phyloP scores from a whole-genome alignment of 92 coral and sea anemone genomes.

The Epizoanthus rinbou region DNA sequence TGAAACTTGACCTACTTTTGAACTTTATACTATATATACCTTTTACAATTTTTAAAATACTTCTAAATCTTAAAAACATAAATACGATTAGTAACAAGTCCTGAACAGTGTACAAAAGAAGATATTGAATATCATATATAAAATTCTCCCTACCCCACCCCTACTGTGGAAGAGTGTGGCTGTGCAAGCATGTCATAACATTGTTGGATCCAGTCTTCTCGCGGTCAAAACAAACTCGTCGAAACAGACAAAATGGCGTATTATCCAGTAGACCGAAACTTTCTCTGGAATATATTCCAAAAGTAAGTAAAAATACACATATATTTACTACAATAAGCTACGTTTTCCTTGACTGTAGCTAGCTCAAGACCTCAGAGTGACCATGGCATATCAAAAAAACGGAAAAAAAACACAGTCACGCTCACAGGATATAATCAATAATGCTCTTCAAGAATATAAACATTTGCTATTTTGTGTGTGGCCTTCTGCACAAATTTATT shows the following conservation, averaged over 20 bases:
- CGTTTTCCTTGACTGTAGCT: neutral
- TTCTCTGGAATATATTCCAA: slow-evolving; percentile 70
- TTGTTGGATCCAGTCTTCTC: too few relatives aligned
- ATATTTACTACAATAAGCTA: neutral
- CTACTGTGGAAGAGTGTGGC: neutral
- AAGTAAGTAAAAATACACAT: slow-evolving; percentile 46
- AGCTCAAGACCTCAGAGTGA: too few relatives aligned
- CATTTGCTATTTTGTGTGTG: neutral
- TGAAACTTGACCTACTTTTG: neutral
- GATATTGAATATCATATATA: too few relatives aligned
- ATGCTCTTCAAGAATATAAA: neutral
- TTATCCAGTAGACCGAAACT: slow-evolving; percentile 62
- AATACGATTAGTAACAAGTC: neutral
- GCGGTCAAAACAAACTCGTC: neutral
- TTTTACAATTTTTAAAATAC: slow-evolving; percentile 2
- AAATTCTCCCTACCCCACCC: neutral
- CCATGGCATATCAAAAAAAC: too few relatives aligned
- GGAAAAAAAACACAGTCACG: too few relatives aligned
- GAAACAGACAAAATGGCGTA: slow-evolving; percentile 36
- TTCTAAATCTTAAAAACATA: slow-evolving; percentile 1
- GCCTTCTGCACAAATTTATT: neutral
- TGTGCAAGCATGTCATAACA: too few relatives aligned
- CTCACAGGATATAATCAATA: too few relatives aligned
- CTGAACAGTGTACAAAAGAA: too few relatives aligned
- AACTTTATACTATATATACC: neutral